A percentile compares a stretch with the other conserved stretches of the same genome.
These are phyloP conservation scores for Gyrodactylus salaris DNA, from an alignment of 1,140 invertebrate genomes.

Conservation along the genomic window DNA sequence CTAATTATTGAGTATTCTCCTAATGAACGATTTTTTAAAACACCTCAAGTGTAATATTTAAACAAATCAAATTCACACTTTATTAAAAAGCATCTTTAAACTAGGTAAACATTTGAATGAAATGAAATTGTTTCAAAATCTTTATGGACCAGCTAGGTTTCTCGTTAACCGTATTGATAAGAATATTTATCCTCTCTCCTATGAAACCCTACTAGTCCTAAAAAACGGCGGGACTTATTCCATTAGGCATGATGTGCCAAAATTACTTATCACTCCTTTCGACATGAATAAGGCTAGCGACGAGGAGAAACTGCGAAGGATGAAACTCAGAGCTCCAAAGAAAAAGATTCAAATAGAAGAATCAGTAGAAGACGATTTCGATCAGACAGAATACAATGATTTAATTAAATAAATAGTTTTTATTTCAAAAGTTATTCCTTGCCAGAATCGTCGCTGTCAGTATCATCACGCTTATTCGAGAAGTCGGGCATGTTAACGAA, in stretches of 20 bases:
- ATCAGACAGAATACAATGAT: not conserved
- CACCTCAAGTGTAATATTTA: too few species aligned
- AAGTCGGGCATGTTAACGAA: slow-evolving; percentile 41
- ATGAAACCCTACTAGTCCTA: not conserved
- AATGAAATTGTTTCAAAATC: not conserved
- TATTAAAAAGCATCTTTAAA: too few species aligned
- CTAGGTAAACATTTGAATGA: too few species aligned
- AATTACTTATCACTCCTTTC: not conserved
- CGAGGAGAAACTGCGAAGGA: not conserved
- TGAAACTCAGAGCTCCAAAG: not conserved
- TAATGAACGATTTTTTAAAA: too few species aligned
- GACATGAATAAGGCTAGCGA: not conserved
- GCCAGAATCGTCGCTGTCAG: not conserved
- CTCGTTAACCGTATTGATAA: not conserved
- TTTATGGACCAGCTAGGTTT: not conserved
- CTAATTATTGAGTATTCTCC: too few species aligned
- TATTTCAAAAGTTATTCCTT: not conserved
- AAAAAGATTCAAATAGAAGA: not conserved
- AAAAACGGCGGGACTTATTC: not conserved
- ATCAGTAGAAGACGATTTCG: not conserved
- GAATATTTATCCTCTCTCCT: not conserved
- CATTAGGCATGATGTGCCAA: not conserved
- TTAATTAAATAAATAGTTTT: not conserved
- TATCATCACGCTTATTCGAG: not conserved
- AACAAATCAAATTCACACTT: too few species aligned